Evolutionary conservation across 1,140 invertebrate species (phyloP), one percentile per base, ranked within the genome.

Genomic region (Eueides isabella): DNA sequence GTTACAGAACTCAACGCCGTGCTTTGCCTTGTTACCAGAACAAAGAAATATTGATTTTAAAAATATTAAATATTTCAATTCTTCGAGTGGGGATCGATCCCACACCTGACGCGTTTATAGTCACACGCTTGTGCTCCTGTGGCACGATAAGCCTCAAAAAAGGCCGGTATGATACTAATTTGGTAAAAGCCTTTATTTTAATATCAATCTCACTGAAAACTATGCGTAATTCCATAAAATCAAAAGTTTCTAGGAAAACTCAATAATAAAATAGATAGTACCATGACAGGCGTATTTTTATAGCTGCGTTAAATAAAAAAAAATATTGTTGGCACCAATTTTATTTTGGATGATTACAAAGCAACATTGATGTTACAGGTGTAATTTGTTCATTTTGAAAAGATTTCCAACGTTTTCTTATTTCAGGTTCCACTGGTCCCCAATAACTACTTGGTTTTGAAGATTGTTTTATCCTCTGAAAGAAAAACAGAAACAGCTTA

Each of bases 341-440:
- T 61, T 12, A 55, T 29, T n/a, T 61, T 19, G 61, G 33, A 61
- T 61, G 61, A 29, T 31, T 33, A 33, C 16, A 61, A 55, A 70
- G 68, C 31, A 38, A 31, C 31, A 74, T 19, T 29, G 72, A 65
- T 0, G 33, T 61, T 6, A 31, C n/a, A n/a, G 62, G 11, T 28
- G 5, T 30, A 9, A 33, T 33, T 16, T 78, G 61, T 28, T 76
- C 64, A 5, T 68, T 66, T 28, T 72, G 62, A 33, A 71, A 73
- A 23, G 72, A 62, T 33, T 82, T 72, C 90, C 90, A 92, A 5
- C 71, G 75, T 9, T 71, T 70, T 14, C 85, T 79, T 14, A 87
- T 80, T 14, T 87, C 83, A 1, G 82, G 79, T 19, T 91, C 87
- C 0, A 75, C 73, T 7, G 90, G 90, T 38, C 89, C 88, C 90